A percentile compares a stretch with the other conserved stretches of the same genome.
These are phyloP conservation scores for Oxyteleia sp. DNA, from an alignment of 2,888 invertebrate species.

Conservation along the genomic window DNA sequence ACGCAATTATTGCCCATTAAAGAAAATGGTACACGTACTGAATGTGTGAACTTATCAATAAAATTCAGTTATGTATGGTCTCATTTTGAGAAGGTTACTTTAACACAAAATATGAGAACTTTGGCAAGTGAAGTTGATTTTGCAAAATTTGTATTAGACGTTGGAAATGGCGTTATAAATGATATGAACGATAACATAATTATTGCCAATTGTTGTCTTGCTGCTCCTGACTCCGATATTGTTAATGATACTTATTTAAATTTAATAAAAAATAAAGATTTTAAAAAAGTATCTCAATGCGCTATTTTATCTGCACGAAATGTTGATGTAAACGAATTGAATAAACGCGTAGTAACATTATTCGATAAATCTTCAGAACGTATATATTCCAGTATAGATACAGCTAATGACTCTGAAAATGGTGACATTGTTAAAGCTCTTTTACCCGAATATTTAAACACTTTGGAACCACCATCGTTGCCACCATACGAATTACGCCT, in stretches of 20 bases:
- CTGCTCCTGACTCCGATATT: constrained; percentile 52
- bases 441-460: too few relatives aligned
- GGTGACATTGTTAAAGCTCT: too few relatives aligned
- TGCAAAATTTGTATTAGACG: too few relatives aligned
- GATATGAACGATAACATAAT: constrained; percentile 41
- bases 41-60: constrained; percentile 53
- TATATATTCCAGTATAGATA: too few relatives aligned
- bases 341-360: too few relatives aligned
- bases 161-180: constrained; percentile 64
- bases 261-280: too few relatives aligned
- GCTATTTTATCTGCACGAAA: too few relatives aligned
- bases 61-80: constrained; percentile 18
- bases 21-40: constrained; percentile 49
- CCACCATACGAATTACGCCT: constrained; percentile 33
- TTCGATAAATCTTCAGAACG: too few relatives aligned
- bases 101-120: constrained; percentile 56
- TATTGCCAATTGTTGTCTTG: too few relatives aligned
- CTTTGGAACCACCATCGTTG: too few relatives aligned
- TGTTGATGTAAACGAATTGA: too few relatives aligned
- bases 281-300: constrained; percentile 40
- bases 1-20: constrained; percentile 15
- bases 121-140: constrained; percentile 55
- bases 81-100: constrained; percentile 26
- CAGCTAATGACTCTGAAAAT: too few relatives aligned
- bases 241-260: constrained; percentile 59